phyloP scores from a whole-genome alignment of 2,888 invertebrate genomes.

The Perithous albicinctus region DNA sequence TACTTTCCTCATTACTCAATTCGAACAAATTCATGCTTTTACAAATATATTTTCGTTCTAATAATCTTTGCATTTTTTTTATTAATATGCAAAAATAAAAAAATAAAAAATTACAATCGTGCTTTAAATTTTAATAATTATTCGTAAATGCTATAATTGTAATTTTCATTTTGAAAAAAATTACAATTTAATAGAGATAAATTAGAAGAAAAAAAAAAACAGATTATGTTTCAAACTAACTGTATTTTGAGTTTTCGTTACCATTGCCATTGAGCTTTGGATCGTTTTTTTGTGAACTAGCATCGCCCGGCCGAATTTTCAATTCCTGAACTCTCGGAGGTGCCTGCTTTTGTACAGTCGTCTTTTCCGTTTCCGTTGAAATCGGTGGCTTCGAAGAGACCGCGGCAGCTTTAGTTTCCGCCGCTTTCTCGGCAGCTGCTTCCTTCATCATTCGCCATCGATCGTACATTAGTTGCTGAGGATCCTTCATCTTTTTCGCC shows the following conservation, averaged over 20 bases:
- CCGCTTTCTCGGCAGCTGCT: slow-evolving; percentile 76
- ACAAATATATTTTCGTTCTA: neutral
- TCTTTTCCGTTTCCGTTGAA: slow-evolving; percentile 27
- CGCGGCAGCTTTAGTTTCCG: slow-evolving; percentile 66
- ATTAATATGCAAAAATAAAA: neutral
- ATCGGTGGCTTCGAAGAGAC: slow-evolving; percentile 11
- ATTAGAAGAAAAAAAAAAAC: too few species aligned
- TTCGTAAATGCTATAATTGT: too few species aligned
- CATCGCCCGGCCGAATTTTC: slow-evolving; percentile 28
- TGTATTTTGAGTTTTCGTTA: slow-evolving; percentile 51
- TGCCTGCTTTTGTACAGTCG: neutral
- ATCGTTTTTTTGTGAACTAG: slow-evolving; percentile 59
- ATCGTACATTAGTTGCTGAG: slow-evolving; percentile 82
- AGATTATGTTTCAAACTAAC: neutral
- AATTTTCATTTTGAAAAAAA: too few species aligned
- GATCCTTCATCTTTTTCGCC: slow-evolving; percentile 74
- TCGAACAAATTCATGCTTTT: neutral
- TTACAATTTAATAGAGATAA: too few species aligned
- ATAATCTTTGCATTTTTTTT: neutral
- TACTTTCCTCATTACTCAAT: neutral
- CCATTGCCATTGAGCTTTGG: slow-evolving; percentile 80
- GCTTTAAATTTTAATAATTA: neutral
- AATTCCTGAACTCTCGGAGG: slow-evolving; percentile 17
- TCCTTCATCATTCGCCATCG: slow-evolving; percentile 81
- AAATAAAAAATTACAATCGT: neutral